Evolutionary conservation across 2,113 vertebrate genomes (phyloP), one percentile per base, ranked within the genome.

Genomic region (Ciconia stormi): DNA sequence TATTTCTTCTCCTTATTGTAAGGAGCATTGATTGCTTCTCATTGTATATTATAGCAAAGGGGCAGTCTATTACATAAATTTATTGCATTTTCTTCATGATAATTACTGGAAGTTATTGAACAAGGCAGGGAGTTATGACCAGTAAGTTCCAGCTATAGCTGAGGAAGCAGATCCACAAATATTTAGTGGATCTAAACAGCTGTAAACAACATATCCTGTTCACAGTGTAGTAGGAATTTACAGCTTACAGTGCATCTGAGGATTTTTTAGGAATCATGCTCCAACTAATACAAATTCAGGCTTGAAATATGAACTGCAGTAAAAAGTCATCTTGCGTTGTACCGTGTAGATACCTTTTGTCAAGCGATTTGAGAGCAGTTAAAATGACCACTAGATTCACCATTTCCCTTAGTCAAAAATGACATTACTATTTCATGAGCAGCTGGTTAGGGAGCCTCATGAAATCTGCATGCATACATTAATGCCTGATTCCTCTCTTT

Each of bases 31-130:
- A 98, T 98, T 93, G 94, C 90, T 92, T 96, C 96, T 98, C 97
- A 98, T 98, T 98, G 97, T 98, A 98, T 98, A 98, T 98, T 98
- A 98, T 95, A 97, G 97, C 95, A 98, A 98, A 98, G 97, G 96
- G 97, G 95, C 94, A 98, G 98, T 98, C 97, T 98, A 96, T 98
- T 98, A 98, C 95, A 95, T 96, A 95, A 98, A 98, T 98, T 98
- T 98, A 98, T 98, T 98, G 88, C 97, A 95, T 98, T 98, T 98
- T 97, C 97, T 98, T 98, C 96, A 53, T 97, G 97, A 98, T 98
- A 98, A 98, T 98, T 98, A 98, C 98, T 98, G 98, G 97, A 98
- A 98, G 97, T 98, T 98, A 98, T 98, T 97, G 98, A 98, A 98
- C 97, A 97, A 98, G 98, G 96, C 96, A 97, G 90, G 97, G 97